Base-by-base conservation (phyloP, 2,797 vertebrate species). In the Oryzias dopingdopingensis region DNA sequence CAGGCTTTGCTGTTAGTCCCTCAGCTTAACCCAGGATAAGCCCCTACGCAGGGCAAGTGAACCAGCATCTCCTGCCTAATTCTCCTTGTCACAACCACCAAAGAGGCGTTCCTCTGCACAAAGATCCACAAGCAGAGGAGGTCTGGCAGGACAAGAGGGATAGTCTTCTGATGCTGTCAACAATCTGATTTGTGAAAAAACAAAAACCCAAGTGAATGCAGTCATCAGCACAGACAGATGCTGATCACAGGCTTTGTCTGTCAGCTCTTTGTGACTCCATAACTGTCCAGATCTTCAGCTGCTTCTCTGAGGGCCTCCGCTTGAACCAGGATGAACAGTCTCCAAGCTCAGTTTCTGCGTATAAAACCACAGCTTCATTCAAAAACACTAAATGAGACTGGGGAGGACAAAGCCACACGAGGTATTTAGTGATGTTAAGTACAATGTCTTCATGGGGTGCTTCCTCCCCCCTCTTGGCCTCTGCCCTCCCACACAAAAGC, bases 11-110 rank as follows among this genome's bases (percentile, higher is more conserved):
- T 90, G 81, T 89, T 90, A 90, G 85, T 89, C 83, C 88, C 80
- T 90, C 90, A 90, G 91, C 88, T 94, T 93, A 93, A 91, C 91
- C 91, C 86, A 83, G 90, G 92, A 93, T 94, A 92, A 94, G 83
- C 93, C 87, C 80, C 89, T 91, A 87, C 84, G 77, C 87, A 93
- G 90, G 86, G 90, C 85, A 90, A 90, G 90, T 79, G 89, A 88
- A 86, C 90, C 91, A 79, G 64, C 91, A 89, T 91, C 90, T 88
- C 90, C 86, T 82, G 82, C 82, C 88, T 93, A 95, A 92, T 93
- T 90, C 89, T 89, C 90, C 89, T 90, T 93, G 92, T 93, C 93
- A 92, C 88, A 89, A 88, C 88, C 88, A 92, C 89, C 86, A 89
- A 91, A 92, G 91, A 92, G 83, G 89, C 90, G 90, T 90, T 93